Base-by-base conservation (phyloP, 2,888 invertebrate species). In the Anagyrus pseudococci region DNA sequence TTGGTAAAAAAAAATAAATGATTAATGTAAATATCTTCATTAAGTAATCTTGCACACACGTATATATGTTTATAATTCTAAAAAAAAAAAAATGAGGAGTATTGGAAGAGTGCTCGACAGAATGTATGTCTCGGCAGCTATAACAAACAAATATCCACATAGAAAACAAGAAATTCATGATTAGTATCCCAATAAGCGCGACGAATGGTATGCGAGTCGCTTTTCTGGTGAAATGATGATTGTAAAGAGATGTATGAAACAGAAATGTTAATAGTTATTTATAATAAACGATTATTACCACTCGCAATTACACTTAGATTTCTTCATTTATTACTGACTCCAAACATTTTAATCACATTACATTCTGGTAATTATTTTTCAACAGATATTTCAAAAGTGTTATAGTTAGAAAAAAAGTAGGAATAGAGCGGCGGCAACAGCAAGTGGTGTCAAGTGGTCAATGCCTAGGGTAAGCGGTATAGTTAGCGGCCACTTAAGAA, bases 251-350 rank as follows among this genome's bases (percentile, higher is more conserved):
- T 75, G 73, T 72, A 73, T 72, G 73, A 63, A 70, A 69, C 65
- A 68, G 69, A 70, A 73, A 72, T 74, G 74, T 75, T 72, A 71
- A 75, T 74, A 75, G 73, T 75, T 75, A 74, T 76, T 77, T 77
- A 74, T 77, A 76, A 77, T 75, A 76, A 77, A 76, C 71, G 65
- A 75, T 75, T 76, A 75, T 75, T 74, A 75, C 70, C 72, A 75
- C 71, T 69, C 67, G 59, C 58, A 62, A 15, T n/a, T 6, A 8
- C 4, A 15, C 6, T 15, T 48, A 7, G 10, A 48, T 25, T 48
- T 25, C 10, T 37, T n/a, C n/a, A n/a, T n/a, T n/a, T n/a, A n/a
- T n/a, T n/a, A n/a, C n/a, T n/a, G n/a, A n/a, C n/a, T n/a, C n/a
- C n/a, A n/a, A n/a, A n/a, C n/a, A n/a, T n/a, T n/a, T n/a, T n/a